Evolutionary conservation across 1,140 invertebrate genomes (phyloP), one percentile per base, ranked within the genome.

Genomic region (Arion vulgaris): DNA sequence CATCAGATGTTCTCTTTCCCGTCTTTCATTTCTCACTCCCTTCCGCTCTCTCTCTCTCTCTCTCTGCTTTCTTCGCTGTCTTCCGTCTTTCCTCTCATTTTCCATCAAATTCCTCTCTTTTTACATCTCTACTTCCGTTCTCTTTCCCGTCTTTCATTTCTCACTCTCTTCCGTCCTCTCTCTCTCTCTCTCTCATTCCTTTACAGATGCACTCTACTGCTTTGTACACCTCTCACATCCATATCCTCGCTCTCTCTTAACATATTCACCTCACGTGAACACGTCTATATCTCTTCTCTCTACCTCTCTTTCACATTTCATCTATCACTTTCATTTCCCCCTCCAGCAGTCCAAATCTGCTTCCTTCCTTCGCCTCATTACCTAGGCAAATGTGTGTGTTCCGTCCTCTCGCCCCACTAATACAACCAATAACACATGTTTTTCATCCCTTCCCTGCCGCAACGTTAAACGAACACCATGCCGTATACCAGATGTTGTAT

Each of bases 11-110:
- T n/a, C n/a, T n/a, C n/a, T n/a, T n/a, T n/a, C n/a, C n/a, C n/a
- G n/a, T n/a, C n/a, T n/a, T n/a, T n/a, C n/a, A n/a, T n/a, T 2
- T 75, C 41, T 51, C 73, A 49, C 39, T n/a, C 39, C 49, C 73
- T 49, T 2, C 11, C 73, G 2, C 39, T 49, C 73, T 51, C 39
- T 51, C 28, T n/a, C 39, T 51, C 38, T 75, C 38, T 41, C 39
- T 36, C 34, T 72, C 17, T 72, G 7, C 34, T 19, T 49, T 49
- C 45, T 49, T 49, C 45, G 45, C 45, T 19, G 45, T 49, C 9
- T 49, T 19, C 45, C 45, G 45, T 49, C 45, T 49, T 49, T 49
- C 45, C 19, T 49, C 19, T 49, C 45, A 49, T 9, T 19, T 49
- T 49, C 19, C 45, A 49, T 19, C 45, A 49, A 11, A 7, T 72